A percentile compares a stretch with the other conserved stretches of the same genome.
These are phyloP conservation scores for Uropetala carovei DNA, from an alignment of 2,888 invertebrate genomes.

Conservation along the genomic window DNA sequence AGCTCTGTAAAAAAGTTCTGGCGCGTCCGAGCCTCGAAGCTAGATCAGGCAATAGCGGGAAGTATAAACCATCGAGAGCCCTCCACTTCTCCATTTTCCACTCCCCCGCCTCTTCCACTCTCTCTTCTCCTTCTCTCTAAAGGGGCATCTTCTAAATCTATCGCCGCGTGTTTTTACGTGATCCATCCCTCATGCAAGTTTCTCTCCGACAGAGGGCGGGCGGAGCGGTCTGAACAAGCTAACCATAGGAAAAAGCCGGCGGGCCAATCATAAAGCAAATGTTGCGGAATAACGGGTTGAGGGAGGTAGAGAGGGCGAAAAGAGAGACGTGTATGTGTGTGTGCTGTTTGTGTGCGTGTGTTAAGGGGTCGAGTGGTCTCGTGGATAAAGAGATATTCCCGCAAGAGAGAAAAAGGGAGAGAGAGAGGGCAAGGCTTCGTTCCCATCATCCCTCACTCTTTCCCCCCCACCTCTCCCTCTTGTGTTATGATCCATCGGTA, in stretches of 20 bases:
- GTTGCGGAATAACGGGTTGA: slow-evolving; percentile 33
- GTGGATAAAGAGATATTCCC: background rate
- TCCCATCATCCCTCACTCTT: background rate
- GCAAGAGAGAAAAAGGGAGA: background rate
- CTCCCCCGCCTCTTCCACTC: too few species aligned
- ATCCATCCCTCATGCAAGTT: background rate
- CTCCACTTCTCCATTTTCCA: too few species aligned
- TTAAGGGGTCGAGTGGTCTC: background rate
- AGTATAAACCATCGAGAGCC: too few species aligned
- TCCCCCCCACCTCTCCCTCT: background rate
- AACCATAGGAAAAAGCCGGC: background rate
- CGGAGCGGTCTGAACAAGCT: background rate
- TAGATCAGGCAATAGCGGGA: too few species aligned
- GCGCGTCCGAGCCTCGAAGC: too few species aligned
- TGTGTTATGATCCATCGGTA: slow-evolving; percentile 12
- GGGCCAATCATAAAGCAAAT: slow-evolving; percentile 47
- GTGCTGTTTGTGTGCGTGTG: too few species aligned
- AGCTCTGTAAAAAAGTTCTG: too few species aligned
- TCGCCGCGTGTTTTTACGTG: too few species aligned
- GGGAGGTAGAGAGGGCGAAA: background rate
- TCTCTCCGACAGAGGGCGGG: background rate
- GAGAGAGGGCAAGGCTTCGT: background rate
- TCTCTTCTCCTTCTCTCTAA: too few species aligned
- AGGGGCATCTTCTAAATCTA: too few species aligned
- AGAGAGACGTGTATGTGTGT: too few species aligned